Evolutionary conservation across 1,140 invertebrate genomes (phyloP).

Genomic region (Muscidifurax raptorellus): DNA sequence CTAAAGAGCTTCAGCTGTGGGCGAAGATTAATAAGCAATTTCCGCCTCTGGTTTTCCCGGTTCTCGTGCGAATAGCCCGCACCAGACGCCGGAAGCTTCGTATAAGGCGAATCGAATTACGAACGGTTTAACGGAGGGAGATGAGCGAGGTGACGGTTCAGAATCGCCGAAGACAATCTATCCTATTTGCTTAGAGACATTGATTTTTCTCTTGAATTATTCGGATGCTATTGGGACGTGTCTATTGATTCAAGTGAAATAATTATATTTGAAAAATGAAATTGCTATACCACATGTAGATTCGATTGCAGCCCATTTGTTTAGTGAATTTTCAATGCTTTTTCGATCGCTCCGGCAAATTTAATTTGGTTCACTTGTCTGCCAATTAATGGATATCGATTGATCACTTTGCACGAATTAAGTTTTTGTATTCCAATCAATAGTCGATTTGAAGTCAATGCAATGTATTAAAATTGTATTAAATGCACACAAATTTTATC

Average conservation of each 20-base stretch:
- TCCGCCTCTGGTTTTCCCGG: neutral
- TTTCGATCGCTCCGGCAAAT: too few relatives aligned
- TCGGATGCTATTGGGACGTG: neutral
- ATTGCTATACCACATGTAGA: neutral
- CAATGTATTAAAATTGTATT: too few relatives aligned
- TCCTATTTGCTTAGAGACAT: neutral
- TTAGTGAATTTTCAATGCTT: neutral
- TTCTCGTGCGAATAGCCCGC: neutral
- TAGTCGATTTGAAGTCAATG: too few relatives aligned
- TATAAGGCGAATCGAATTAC: constrained; percentile 10
- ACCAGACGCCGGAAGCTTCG: neutral
- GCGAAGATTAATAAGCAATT: constrained; percentile 10
- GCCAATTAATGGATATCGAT: too few relatives aligned
- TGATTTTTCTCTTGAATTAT: neutral
- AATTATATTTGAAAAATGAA: neutral
- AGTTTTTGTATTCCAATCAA: too few relatives aligned
- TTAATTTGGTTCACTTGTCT: neutral
- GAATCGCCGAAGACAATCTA: neutral
- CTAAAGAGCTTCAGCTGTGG: neutral
- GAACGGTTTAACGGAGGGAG: neutral
- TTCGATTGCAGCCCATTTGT: too few relatives aligned
- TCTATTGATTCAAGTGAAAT: neutral
- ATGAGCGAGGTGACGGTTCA: neutral
- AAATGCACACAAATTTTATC: too few relatives aligned
- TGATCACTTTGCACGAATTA: too few relatives aligned